Conservation (phyloP, 2,113 vertebrate genomes). For the Ginglymostoma cirratum region DNA sequence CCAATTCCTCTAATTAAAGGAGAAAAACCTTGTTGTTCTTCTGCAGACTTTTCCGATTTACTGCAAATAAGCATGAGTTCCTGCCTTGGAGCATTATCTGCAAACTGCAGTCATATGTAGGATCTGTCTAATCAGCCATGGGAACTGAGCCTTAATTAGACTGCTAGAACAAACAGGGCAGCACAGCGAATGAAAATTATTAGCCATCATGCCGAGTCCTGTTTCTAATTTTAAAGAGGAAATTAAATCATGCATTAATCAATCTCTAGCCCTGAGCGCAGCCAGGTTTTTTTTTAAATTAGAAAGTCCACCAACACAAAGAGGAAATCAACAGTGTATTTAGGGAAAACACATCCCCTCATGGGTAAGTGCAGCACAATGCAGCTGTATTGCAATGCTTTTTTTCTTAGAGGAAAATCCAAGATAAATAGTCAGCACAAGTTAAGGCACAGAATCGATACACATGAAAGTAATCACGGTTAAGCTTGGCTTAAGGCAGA, state of each 20-base stretch:
- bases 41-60: constrained; percentile 59
- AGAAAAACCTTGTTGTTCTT: constrained; percentile 46
- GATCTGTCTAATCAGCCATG: constrained; percentile 60
- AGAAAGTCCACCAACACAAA: constrained; percentile 57
- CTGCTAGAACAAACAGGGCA: constrained; percentile 58
- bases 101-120: constrained; percentile 65
- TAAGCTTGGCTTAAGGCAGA: constrained; percentile 45
- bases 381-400: constrained; percentile 43
- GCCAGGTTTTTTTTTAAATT: constrained; percentile 45
- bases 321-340: constrained; percentile 54
- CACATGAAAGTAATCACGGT: constrained; percentile 43
- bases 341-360: constrained; percentile 49
- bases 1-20: constrained; percentile 49
- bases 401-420: constrained; percentile 44
- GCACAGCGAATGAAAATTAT: constrained; percentile 68
- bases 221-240: constrained; percentile 73
- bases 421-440: constrained; percentile 43
- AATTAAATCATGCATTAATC: constrained; percentile 64
- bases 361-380: constrained; percentile 46
- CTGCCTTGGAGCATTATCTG: constrained; percentile 59
- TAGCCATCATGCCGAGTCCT: constrained; percentile 60
- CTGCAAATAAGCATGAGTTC: constrained; percentile 56
- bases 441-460: constrained; percentile 25
- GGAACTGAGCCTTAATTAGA: constrained; percentile 62
- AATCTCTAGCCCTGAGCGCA: constrained; percentile 52